Evolutionary conservation across 1,140 invertebrate genomes (phyloP).

Genomic region (Drosophila yakuba): DNA sequence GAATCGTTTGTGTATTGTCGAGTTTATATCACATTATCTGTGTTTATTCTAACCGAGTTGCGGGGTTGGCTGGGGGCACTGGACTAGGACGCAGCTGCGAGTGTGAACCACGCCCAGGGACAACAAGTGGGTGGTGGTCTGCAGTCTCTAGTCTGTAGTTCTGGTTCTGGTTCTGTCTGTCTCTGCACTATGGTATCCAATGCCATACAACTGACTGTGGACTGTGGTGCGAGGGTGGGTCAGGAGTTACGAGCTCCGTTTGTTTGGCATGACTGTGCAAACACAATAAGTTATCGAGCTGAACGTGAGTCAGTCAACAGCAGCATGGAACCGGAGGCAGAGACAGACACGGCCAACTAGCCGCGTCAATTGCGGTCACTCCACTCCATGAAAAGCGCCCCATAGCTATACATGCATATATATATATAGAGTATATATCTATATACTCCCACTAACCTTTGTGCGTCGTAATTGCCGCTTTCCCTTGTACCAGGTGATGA

Average conservation of each 20-base stretch:
- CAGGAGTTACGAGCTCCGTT: slow-evolving; percentile 67
- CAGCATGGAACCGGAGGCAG: slow-evolving; percentile 13
- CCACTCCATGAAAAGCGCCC: slow-evolving; percentile 10
- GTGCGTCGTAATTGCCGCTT: slow-evolving; percentile 91
- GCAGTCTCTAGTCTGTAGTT: neutral
- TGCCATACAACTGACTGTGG: too few relatives aligned
- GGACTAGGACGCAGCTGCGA: slow-evolving; percentile 40
- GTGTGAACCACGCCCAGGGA: slow-evolving; percentile 74
- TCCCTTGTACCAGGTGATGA: slow-evolving; percentile 95
- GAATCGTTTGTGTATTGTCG: slow-evolving; percentile 71
- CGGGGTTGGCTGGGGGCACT: slow-evolving; percentile 15
- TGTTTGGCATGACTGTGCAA: slow-evolving; percentile 78
- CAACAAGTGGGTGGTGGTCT: slow-evolving; percentile 66
- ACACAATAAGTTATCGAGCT: slow-evolving; percentile 82
- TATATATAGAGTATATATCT: neutral
- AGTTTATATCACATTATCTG: slow-evolving; percentile 84
- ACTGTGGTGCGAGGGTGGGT: slow-evolving; percentile 9
- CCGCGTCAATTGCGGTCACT: slow-evolving; percentile 76
- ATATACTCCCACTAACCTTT: slow-evolving; percentile 86
- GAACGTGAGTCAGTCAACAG: slow-evolving; percentile 78
- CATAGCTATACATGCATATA: neutral
- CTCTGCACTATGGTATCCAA: slow-evolving; percentile 3
- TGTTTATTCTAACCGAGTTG: slow-evolving; percentile 73
- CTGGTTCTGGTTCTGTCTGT: slow-evolving; percentile 15
- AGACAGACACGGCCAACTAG: slow-evolving; percentile 7